Evolutionary conservation across 2,113 vertebrate species (phyloP), one percentile per base, ranked within the genome.

Genomic region (Trichechus manatus): DNA sequence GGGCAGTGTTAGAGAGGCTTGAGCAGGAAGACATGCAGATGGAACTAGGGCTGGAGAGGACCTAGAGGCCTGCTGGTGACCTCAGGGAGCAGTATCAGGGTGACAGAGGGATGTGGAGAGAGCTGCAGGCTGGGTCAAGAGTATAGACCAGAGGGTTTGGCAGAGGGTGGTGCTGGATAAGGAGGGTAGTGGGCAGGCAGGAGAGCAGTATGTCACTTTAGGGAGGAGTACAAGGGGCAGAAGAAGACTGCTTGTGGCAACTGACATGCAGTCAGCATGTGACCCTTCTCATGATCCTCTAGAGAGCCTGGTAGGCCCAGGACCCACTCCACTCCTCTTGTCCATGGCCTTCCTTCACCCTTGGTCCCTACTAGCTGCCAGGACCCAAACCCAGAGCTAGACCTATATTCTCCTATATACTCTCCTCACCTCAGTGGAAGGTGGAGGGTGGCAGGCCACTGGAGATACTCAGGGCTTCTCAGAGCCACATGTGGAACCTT

Each of bases 181-280:
- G 74, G 29, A 87, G 47, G 14, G 20, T 53, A 53, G 50, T 44
- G 23, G 42, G 56, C 19, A 85, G 79, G 66, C 14, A 1, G 22
- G 81, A 59, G 14, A 64, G 77, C 5, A 74, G 61, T 87, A 29
- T 56, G 36, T 56, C 72, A 9, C 82, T 53, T 91, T 70, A 75
- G 63, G 95, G 91, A 95, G 66, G n/a, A 93, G 15, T 11, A 27
- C 74, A 66, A 75, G 79, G 89, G 17, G 93, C 84, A 72, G 53
- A n/a, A 82, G 50, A 87, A 70, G 78, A 78, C 47, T 64, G 85
- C 84, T 85, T 75, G 1, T 22, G 13, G 79, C 61, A 50, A 29
- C 61, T 50, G 50, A 63, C 50, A 29, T 42, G 27, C 29, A 68
- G 33, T 70, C 64, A 74, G 25, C 42, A 22, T 1, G 36, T 13